These are phyloP conservation scores for Stenodera caucasica DNA, from an alignment of 2,888 invertebrate species.

Conservation along the genomic window DNA sequence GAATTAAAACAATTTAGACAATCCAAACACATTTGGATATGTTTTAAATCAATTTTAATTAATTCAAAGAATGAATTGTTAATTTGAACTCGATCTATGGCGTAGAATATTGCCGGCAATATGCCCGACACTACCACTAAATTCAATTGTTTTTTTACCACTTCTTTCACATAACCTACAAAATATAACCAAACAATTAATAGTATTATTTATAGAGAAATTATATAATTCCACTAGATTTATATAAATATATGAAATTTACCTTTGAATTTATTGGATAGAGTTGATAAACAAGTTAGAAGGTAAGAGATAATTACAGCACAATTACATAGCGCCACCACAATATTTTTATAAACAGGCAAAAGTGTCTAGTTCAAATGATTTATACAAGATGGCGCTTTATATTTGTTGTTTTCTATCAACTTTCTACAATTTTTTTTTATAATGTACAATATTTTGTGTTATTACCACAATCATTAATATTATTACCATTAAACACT, in stretches of 20 bases:
- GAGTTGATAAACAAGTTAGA: not conserved
- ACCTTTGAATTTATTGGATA: not conserved
- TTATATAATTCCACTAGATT: no score
- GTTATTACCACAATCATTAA: no score
- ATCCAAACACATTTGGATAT: conserved; percentile 1
- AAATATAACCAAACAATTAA: not conserved
- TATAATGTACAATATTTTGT: no score
- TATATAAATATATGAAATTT: no score
- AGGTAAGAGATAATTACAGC: not conserved
- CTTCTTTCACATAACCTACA: not conserved
- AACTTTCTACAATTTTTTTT: not conserved
- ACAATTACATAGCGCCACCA: conserved; percentile 4
- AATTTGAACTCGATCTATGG: not conserved
- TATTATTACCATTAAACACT: no score
- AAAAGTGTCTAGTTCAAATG: not conserved
- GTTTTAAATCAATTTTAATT: not conserved
- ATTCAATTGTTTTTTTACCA: not conserved
- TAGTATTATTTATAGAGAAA: not conserved
- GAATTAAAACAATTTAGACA: not conserved
- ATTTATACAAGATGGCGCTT: not conserved
- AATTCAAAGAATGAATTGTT: not conserved
- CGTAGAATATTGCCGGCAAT: conserved; percentile 4
- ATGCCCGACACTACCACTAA: not conserved
- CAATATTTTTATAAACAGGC: not conserved
- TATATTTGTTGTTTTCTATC: not conserved